Percentiles rank a stretch among this genome's conserved stretches.
Conservation (phyloP, 2,113 vertebrate genomes). For the Clarias macrocephalus region DNA sequence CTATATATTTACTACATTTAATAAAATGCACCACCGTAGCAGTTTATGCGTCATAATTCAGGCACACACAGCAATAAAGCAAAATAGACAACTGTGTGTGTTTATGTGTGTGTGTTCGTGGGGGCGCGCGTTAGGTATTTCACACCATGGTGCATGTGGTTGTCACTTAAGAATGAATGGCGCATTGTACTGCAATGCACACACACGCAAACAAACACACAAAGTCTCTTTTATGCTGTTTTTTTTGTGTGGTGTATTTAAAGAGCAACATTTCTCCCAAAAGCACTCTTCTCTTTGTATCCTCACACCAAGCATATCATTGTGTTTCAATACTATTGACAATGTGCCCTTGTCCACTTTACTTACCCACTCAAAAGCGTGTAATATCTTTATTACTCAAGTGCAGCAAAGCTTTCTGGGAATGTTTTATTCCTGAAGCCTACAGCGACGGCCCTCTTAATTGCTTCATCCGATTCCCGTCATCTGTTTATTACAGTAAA, state of each 20-base stretch:
- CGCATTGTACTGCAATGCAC: neutral
- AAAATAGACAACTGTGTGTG: neutral
- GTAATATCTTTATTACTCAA: neutral
- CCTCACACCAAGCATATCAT: neutral
- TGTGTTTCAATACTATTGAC: neutral
- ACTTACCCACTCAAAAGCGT: neutral
- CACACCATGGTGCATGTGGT: conserved; percentile 17
- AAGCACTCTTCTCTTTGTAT: neutral
- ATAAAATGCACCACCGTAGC: neutral
- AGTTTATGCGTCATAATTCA: neutral
- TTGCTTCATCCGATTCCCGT: neutral
- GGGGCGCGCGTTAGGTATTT: neutral
- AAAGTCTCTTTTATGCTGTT: too few relatives aligned
- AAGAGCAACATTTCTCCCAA: neutral
- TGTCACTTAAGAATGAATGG: neutral
- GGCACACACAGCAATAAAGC: too few relatives aligned
- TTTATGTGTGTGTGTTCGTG: neutral
- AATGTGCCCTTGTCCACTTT: neutral
- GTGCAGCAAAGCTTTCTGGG: neutral
- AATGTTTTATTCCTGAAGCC: neutral
- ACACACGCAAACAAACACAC: conserved; percentile 1
- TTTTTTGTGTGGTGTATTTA: neutral
- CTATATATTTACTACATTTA: neutral
- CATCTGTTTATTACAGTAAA: neutral
- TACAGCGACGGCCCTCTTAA: neutral